These are phyloP conservation scores for Galaxias olidus DNA, from an alignment of 2,797 vertebrate species.

Conservation along the genomic window DNA sequence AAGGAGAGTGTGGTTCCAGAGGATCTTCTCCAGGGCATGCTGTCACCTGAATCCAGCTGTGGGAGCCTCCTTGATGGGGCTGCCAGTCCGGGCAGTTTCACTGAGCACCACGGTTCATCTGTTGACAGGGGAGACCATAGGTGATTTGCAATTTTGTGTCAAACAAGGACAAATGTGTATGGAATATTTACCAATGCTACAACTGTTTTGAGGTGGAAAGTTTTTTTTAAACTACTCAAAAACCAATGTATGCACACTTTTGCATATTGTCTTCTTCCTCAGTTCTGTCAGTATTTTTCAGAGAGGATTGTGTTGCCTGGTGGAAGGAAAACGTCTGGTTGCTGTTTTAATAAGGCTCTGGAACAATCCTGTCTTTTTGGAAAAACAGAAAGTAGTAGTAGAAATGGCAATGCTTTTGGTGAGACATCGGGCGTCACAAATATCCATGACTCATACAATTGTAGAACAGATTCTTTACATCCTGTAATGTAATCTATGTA, in stretches of 20 bases:
- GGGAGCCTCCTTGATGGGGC: conserved; percentile 81
- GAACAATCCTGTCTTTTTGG: too few species aligned
- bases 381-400: too few species aligned
- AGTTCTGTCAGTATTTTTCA: background rate
- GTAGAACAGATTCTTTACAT: too few species aligned
- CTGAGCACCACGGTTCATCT: conserved; percentile 78
- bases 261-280: background rate
- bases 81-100: conserved; percentile 84
- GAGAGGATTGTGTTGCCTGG: conserved; percentile 14
- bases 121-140: conserved; percentile 76
- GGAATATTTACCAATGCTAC: too few species aligned
- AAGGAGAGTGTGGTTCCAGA: conserved; percentile 76
- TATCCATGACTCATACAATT: too few species aligned
- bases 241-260: background rate
- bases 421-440: too few species aligned
- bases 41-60: conserved; percentile 85
- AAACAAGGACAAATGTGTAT: background rate
- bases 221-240: too few species aligned
- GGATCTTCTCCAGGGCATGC: conserved; percentile 79
- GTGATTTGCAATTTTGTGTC: conserved; percentile 63
- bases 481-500: too few species aligned
- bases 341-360: conserved; percentile 36
- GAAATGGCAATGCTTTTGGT: too few species aligned
- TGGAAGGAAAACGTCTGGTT: conserved; percentile 30
- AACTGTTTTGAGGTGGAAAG: background rate